Evolutionary conservation across 1,140 invertebrate genomes (phyloP), one percentile per base, ranked within the genome.

Genomic region (Phortica variegata): DNA sequence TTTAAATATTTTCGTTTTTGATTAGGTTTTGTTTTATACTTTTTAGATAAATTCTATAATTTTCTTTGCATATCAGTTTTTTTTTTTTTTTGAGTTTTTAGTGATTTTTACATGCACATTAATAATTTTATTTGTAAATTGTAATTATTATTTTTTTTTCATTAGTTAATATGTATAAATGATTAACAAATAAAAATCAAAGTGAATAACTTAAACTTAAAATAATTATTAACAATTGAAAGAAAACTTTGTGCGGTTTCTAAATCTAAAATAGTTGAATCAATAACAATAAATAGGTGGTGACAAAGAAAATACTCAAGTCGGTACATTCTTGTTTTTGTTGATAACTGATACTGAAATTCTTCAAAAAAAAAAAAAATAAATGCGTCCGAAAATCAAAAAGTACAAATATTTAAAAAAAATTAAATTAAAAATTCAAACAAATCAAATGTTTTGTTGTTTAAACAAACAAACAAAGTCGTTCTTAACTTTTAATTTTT

Each of bases 41-140:
- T 5, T 43, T 20, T 43, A 33, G n/a, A 32, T 69, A 66, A 66
- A 68, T 63, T 66, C 62, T 66, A 65, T 65, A 65, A 68, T 69
- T 65, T 70, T 65, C 60, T 60, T 61, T 60, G 49, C 65, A 52
- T 61, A 49, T 52, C 50, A 47, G 43, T 41, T 51, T 40, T 51
- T n/a, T 39, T 12, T 31, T 47, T 37, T 47, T 21, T 52, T 47
- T 58, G 26, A 31, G 8, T 18, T 49, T 51, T 38, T 49, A 40
- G 45, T 68, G 54, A 50, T 63, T 55, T 60, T 60, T 57, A 65
- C 61, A 68, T 68, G 60, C 63, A 68, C 63, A 68, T 68, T 68
- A 63, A 68, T 68, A 68, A 54, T 63, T 29, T 29, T 29, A 12
- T 29, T 29, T 29, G 6, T 7, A 29, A 29, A 29, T 29, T 7